phyloP scores from a whole-genome alignment of 2,797 vertebrate genomes.

The Silurus lanzhouensis region DNA sequence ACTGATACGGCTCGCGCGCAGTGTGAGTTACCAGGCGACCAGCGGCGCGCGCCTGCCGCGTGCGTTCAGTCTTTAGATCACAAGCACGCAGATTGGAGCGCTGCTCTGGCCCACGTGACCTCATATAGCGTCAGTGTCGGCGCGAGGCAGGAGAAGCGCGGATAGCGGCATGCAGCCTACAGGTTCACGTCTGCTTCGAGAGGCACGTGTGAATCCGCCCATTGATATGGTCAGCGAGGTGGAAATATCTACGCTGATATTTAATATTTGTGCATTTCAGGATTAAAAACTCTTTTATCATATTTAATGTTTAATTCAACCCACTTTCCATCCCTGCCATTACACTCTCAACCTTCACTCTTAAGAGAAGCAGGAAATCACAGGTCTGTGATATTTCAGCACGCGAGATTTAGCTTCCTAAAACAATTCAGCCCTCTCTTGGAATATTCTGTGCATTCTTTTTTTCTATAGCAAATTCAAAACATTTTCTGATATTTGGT shows the following conservation, averaged over 20 bases:
- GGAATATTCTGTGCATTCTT: neutral
- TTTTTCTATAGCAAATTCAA: neutral
- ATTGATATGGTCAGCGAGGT: neutral
- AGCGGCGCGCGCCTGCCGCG: constrained; percentile 15
- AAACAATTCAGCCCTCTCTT: neutral
- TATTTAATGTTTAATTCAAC: neutral
- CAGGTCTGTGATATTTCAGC: neutral
- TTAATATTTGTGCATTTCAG: neutral
- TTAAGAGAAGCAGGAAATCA: neutral
- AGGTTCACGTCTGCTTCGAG: constrained; percentile 5
- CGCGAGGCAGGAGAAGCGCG: constrained; percentile 19
- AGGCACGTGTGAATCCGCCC: neutral
- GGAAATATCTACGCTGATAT: neutral
- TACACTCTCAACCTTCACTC: neutral
- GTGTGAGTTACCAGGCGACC: constrained; percentile 21
- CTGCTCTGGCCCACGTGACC: constrained; percentile 21
- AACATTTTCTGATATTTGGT: neutral
- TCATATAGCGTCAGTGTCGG: constrained; percentile 18
- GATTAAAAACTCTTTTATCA: neutral
- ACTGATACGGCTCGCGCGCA: neutral
- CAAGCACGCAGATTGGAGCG: constrained; percentile 32
- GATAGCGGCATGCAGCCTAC: constrained; percentile 12
- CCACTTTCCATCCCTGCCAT: too few species aligned
- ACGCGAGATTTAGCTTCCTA: neutral
- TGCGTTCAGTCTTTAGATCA: constrained; percentile 21